A percentile compares a stretch with the other conserved stretches of the same genome.
Evolutionary conservation across 2,113 vertebrate genomes (phyloP).

Genomic region (Ariopsis seemanni): DNA sequence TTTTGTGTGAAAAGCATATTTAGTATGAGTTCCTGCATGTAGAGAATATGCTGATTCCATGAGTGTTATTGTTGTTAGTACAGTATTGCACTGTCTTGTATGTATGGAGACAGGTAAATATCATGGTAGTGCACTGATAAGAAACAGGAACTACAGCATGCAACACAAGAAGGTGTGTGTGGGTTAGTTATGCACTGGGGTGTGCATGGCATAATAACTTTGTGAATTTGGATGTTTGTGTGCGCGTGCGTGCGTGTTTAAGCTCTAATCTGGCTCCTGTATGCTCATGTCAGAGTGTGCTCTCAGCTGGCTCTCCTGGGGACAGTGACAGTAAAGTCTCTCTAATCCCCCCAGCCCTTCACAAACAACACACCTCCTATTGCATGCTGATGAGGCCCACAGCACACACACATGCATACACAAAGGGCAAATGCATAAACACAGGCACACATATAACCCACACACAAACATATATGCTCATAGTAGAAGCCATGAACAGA

Average conservation of each 20-base stretch:
- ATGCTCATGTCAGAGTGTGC: slow-evolving; percentile 80
- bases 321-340: slow-evolving; percentile 89
- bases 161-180: background rate
- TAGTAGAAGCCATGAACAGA: background rate
- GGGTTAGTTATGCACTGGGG: slow-evolving; percentile 1
- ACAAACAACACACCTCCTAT: slow-evolving; percentile 62
- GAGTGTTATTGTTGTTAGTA: background rate
- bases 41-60: background rate
- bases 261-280: slow-evolving; percentile 84
- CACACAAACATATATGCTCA: background rate
- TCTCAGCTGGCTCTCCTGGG: slow-evolving; percentile 80
- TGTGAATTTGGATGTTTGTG: slow-evolving; percentile 24
- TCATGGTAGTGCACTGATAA: background rate
- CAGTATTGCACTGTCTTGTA: background rate
- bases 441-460: slow-evolving; percentile 2
- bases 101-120: background rate
- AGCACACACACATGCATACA: slow-evolving; percentile 48
- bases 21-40: slow-evolving; percentile 44
- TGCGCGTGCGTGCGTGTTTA: slow-evolving; percentile 21
- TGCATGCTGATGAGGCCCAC: slow-evolving; percentile 86
- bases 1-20: slow-evolving; percentile 10
- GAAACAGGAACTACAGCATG: background rate
- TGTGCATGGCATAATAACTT: slow-evolving; percentile 30
- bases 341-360: slow-evolving; percentile 84
- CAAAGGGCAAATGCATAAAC: background rate